Conservation (phyloP, 2,797 vertebrate genomes). For the Trematomus bernacchii region DNA sequence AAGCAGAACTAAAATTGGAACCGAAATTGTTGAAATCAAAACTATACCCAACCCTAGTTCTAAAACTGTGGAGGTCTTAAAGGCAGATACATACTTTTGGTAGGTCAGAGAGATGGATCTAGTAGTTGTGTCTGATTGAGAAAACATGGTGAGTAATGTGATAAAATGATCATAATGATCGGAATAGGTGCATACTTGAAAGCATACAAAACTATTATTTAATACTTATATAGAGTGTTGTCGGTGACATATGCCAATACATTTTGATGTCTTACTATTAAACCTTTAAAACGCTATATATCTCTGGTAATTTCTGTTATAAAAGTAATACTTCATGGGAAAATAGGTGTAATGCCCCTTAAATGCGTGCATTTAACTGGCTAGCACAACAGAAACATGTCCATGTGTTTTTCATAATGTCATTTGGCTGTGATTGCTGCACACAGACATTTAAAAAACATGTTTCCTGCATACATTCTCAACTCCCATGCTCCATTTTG, state of each 20-base stretch:
- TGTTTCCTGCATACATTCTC: background rate
- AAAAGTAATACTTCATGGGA: background rate
- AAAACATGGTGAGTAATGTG: background rate
- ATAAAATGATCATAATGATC: background rate
- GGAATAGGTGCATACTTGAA: background rate
- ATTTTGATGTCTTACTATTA: background rate
- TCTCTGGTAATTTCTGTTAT: background rate
- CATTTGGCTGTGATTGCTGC: background rate
- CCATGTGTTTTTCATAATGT: background rate
- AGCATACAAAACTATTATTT: background rate
- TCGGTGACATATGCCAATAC: background rate
- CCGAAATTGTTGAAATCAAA: too few species aligned
- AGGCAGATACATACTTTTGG: too few species aligned
- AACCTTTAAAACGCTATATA: background rate
- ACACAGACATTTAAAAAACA: background rate
- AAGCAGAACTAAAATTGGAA: too few species aligned
- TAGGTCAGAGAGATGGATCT: too few species aligned
- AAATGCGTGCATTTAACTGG: background rate
- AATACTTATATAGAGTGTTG: background rate
- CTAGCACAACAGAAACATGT: background rate
- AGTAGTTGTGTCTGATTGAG: too few species aligned
- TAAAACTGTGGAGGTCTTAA: too few species aligned
- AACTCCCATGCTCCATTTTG: background rate
- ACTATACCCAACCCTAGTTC: too few species aligned
- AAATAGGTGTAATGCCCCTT: background rate